A percentile compares a stretch with the other conserved stretches of the same genome.
phyloP scores from a whole-genome alignment of 2,888 invertebrate species.

The Scaptomyza tumidula region DNA sequence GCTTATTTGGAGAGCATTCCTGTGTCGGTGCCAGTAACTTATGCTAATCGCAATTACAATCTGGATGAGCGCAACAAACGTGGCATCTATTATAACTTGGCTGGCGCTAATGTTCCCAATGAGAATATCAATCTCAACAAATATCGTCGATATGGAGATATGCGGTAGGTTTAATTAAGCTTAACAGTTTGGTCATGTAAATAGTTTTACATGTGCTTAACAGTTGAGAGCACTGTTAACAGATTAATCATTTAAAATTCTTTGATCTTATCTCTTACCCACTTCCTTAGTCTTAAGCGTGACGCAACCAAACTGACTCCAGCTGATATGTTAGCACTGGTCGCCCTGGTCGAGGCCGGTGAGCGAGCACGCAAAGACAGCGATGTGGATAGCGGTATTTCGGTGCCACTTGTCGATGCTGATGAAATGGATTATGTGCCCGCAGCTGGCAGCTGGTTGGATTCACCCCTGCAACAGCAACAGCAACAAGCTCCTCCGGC shows the following conservation, averaged over 20 bases:
- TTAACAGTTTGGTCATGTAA: not conserved
- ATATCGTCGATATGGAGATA: constrained; percentile 78
- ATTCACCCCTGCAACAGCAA: constrained; percentile 56
- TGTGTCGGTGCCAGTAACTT: constrained; percentile 80
- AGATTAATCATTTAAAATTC: not conserved
- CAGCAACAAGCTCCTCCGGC: constrained; percentile 59
- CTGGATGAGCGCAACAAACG: constrained; percentile 83
- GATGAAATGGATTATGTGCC: constrained; percentile 72
- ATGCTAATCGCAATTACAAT: constrained; percentile 82
- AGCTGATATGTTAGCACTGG: constrained; percentile 84
- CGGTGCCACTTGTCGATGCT: constrained; percentile 62
- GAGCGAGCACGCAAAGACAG: constrained; percentile 83
- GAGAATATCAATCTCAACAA: constrained; percentile 76
- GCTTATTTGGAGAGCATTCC: constrained; percentile 82
- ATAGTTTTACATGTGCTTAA: not conserved
- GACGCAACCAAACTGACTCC: constrained; percentile 84
- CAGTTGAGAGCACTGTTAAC: not conserved
- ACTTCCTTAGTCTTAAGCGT: constrained; percentile 79
- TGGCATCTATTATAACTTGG: constrained; percentile 70
- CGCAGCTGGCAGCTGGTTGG: constrained; percentile 75
- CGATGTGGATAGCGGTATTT: constrained; percentile 65
- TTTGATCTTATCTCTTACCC: not conserved
- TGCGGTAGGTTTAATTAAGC: constrained; percentile 81
- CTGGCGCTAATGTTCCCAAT: constrained; percentile 31
- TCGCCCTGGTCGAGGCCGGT: constrained; percentile 84